Base-by-base conservation (phyloP, 2,797 vertebrate species). In the Notolabrus celidotus region DNA sequence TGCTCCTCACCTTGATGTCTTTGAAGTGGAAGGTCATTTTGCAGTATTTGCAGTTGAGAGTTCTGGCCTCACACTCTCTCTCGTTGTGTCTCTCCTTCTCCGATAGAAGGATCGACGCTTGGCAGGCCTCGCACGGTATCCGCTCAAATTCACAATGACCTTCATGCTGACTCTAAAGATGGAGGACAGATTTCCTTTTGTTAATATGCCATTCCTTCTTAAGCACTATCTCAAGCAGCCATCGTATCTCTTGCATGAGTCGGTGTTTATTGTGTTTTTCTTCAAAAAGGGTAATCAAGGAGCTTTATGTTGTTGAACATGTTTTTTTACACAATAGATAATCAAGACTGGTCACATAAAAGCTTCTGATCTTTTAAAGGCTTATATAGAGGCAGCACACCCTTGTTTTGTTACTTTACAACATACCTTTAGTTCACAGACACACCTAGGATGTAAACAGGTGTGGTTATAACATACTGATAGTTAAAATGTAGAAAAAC, bases 31-130 rank as follows among this genome's bases (percentile, higher is more conserved):
- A 96, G 20, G 94, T 86, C 0, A 61, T 77, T 69, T 91, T 94
- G 93, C 95, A 96, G 92, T 94, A 95, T 74, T 92, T 94, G 87
- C 96, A 96, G 92, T 91, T 88, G 5, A 97, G 94, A 10, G 86
- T 96, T 67, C 96, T 86, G 17, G 94, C 90, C 0, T 95, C 95
- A 20, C 96, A 96, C 27, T 95, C 96, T 4, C 91, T 82, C 68
- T 96, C 95, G 0, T 84, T 81, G 4, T 98, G 97, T 10, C 70
- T 87, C 17, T 95, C 93, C 85, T 88, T 94, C 14, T 97, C 95
- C 0, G 82, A 74, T 0, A 74, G 85, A 7, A 94, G 91, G 71
- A 97, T 82, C 2, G 72, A 12, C n/a, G 29, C 80, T 62, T 92
- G 79, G 60, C 97, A 96, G 0, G 93, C 94, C 1, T 91, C 90